Conservation (phyloP, 2,888 invertebrate species). For the Temnothorax ravouxi region DNA sequence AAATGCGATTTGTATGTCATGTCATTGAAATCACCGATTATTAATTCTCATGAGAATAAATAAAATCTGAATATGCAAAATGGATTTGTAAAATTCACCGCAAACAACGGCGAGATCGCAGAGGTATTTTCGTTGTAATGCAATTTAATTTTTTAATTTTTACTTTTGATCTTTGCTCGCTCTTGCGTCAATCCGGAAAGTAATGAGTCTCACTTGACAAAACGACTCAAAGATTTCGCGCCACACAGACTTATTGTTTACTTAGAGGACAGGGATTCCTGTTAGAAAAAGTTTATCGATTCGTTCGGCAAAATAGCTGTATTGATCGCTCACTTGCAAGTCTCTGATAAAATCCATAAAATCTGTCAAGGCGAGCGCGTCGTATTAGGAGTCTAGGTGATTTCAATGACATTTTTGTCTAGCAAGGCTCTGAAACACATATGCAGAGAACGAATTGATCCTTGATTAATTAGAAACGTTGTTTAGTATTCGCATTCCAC, state of each 20-base stretch:
- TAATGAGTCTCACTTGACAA: neutral
- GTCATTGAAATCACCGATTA: neutral
- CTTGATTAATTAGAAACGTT: neutral
- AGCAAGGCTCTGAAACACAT: neutral
- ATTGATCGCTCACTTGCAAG: neutral
- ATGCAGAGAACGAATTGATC: neutral
- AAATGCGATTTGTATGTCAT: too few species aligned
- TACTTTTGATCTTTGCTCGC: neutral
- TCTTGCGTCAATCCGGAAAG: neutral
- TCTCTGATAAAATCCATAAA: neutral
- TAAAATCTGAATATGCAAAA: neutral
- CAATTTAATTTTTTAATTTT: neutral
- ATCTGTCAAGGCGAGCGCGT: neutral
- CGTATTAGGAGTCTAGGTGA: neutral
- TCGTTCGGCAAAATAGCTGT: neutral
- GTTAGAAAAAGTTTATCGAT: neutral
- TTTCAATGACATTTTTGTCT: conserved; percentile 8
- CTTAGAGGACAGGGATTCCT: neutral
- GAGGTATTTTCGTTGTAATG: neutral
- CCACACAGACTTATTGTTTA: neutral
- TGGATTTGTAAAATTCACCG: neutral
- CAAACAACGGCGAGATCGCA: neutral
- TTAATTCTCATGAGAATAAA: neutral
- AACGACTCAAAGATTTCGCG: neutral
- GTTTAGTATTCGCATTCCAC: neutral